These are phyloP conservation scores for Drosophila nr. perissopoda DNA, from an alignment of 2,888 invertebrate species.

Conservation along the genomic window DNA sequence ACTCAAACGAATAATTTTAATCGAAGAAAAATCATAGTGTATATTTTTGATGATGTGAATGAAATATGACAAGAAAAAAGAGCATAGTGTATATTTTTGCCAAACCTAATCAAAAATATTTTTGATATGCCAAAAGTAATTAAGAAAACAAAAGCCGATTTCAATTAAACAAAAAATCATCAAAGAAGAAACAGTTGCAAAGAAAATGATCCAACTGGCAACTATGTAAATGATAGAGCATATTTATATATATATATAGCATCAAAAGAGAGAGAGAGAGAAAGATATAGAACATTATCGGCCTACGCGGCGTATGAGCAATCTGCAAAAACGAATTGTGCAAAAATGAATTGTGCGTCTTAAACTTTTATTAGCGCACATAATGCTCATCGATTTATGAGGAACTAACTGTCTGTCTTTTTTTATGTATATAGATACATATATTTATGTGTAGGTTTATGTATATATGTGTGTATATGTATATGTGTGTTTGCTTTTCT, in stretches of 20 bases:
- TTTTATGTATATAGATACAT: not conserved
- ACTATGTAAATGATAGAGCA: constrained; percentile 22
- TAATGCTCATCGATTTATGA: constrained; percentile 74
- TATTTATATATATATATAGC: constrained; percentile 5
- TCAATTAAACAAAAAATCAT: constrained; percentile 5
- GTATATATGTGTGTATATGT: constrained; percentile 5
- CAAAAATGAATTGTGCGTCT: constrained; percentile 44
- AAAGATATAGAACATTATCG: constrained; percentile 29
- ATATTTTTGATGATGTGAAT: not conserved
- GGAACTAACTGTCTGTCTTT: constrained; percentile 58
- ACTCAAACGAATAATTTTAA: not conserved
- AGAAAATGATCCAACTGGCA: constrained; percentile 18
- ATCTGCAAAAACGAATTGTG: constrained; percentile 46
- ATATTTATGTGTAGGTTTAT: not conserved
- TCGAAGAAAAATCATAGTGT: not conserved
- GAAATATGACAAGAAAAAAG: not conserved
- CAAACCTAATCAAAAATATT: not conserved
- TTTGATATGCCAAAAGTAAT: not conserved
- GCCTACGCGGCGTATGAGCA: constrained; percentile 65
- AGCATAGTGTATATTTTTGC: no score
- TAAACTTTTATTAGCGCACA: constrained; percentile 75
- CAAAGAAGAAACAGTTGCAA: constrained; percentile 24
- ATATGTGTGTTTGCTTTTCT: constrained; percentile 32
- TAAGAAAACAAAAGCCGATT: not conserved
- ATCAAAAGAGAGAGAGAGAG: not conserved